phyloP scores from a whole-genome alignment of 2,888 invertebrate species.

The Coremacera marginata region DNA sequence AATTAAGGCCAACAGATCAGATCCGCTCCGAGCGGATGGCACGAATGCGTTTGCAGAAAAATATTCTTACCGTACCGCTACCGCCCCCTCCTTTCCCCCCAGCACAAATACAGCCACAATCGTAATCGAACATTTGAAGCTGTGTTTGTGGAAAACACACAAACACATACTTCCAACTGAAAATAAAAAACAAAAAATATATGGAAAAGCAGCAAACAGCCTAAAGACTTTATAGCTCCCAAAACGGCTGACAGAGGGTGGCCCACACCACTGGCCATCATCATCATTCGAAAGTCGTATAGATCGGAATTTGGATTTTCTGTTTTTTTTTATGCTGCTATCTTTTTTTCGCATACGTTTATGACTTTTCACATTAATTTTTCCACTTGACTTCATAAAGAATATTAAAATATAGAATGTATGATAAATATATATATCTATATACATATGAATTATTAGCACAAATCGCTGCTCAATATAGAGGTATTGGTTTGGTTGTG shows the following conservation, averaged over 20 bases:
- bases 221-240: background rate
- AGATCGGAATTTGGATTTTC: slow-evolving; percentile 20
- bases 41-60: slow-evolving; percentile 45
- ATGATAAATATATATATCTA: too few species aligned
- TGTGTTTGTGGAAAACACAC: slow-evolving; percentile 12
- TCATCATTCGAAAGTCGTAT: slow-evolving; percentile 8
- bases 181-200: too few species aligned
- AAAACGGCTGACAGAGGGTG: background rate
- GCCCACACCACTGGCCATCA: background rate
- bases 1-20: slow-evolving; percentile 61
- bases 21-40: slow-evolving; percentile 30
- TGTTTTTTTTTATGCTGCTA: background rate
- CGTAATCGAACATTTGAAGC: slow-evolving; percentile 19
- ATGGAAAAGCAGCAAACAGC: too few species aligned
- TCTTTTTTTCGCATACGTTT: slow-evolving; percentile 2
- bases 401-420: background rate
- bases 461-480: background rate
- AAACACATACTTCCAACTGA: background rate
- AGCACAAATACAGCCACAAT: slow-evolving; percentile 39
- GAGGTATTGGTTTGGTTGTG: background rate
- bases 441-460: slow-evolving; percentile 11
- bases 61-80: slow-evolving; percentile 51
- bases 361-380: slow-evolving; percentile 23
- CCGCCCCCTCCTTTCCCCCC: slow-evolving; percentile 48
- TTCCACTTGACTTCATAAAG: slow-evolving; percentile 34